Conservation (phyloP, 2,888 invertebrate species). For the Selenia dentaria region DNA sequence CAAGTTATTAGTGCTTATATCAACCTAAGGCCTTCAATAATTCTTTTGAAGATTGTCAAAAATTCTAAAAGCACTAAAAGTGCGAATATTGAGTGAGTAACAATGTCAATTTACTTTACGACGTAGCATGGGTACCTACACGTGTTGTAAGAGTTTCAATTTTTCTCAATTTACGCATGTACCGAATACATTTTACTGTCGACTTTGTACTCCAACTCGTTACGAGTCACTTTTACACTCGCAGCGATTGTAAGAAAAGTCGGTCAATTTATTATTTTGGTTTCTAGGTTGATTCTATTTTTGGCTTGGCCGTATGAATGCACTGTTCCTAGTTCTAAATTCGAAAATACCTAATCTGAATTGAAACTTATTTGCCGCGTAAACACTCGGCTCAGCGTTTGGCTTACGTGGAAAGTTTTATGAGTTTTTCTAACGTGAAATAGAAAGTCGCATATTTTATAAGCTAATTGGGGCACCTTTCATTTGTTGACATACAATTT, state of each 20-base stretch:
- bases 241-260: conserved; percentile 40
- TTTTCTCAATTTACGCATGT: conserved; percentile 55
- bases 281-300: conserved; percentile 70
- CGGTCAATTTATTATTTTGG: conserved; percentile 60
- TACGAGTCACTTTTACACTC: conserved; percentile 33
- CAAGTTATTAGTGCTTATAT: conserved; percentile 59
- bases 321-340: conserved; percentile 49
- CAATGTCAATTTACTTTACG: conserved; percentile 43
- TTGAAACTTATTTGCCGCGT: conserved; percentile 23
- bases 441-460: conserved; percentile 53
- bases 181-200: conserved; percentile 42
- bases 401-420: conserved; percentile 30
- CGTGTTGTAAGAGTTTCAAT: conserved; percentile 60
- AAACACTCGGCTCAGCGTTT: conserved; percentile 12
- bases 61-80: conserved; percentile 46
- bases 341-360: conserved; percentile 25
- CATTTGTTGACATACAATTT: conserved; percentile 62
- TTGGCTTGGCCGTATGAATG: conserved; percentile 52
- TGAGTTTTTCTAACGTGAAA: conserved; percentile 23
- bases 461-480: conserved; percentile 47
- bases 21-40: conserved; percentile 19
- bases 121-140: conserved; percentile 55
- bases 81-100: conserved; percentile 66
- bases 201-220: conserved; percentile 48
- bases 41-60: conserved; percentile 16